Evolutionary conservation across 2,113 vertebrate species (phyloP), one percentile per base, ranked within the genome.

Genomic region (Rana temporaria): DNA sequence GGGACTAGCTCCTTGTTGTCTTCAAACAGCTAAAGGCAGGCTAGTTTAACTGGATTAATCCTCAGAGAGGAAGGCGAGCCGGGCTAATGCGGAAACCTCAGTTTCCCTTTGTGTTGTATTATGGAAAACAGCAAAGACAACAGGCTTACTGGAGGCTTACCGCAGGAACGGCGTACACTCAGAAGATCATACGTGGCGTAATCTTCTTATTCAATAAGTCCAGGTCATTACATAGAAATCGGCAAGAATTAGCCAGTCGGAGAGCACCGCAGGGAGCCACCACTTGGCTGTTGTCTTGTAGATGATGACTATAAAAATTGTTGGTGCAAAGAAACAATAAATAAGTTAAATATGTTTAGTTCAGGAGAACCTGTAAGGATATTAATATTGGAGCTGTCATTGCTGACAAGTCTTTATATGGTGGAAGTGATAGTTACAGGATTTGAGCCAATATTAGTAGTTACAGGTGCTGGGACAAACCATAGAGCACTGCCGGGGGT

Each of bases 101-200:
- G 64, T 89, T 86, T 78, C 85, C 42, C 85, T 89, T 88, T 88
- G 79, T 87, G 79, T 15, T 80, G 79, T 4, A 0, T 81, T 85
- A 85, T 79, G 83, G 85, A 66, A 85, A 88, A 88, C 70, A 81
- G 85, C 78, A 86, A 84, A 88, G 83, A 89, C 87, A 90, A 90
- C 86, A 87, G 86, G 89, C 85, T 91, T 91, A 91, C 65, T 82
- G 85, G 7, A 83, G 86, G 89, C 84, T 91, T 90, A 90, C 77
- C 18, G 82, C 78, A 80, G 80, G 63, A 73, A 62, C 69, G 63
- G 85, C 57, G 84, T 82, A 67, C 78, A 85, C 84, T 86, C 87
- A 79, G 81, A 38, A 78, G 1, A 62, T 87, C 83, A 82, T 71
- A 22, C 30, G 2, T 84, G 83, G 71, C 81, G 48, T 89, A 88